Conservation (phyloP, 2,797 vertebrate genomes). For the Arnoldichthys spilopterus region DNA sequence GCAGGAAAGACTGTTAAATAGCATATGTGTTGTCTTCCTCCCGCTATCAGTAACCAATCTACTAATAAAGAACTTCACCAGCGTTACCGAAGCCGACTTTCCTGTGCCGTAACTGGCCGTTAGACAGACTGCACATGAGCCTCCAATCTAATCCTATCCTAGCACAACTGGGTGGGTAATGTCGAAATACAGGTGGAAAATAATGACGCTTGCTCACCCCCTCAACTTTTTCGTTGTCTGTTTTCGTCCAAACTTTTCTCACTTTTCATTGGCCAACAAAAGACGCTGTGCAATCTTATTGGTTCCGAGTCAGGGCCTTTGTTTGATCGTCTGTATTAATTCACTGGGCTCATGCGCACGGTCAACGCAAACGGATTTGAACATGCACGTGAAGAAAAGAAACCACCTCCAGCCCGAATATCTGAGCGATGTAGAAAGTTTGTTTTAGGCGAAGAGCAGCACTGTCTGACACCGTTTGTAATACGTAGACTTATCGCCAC, state of each 20-base stretch:
- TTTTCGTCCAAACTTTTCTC: slow-evolving; percentile 26
- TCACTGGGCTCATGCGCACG: slow-evolving; percentile 14
- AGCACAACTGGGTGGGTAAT: not conserved
- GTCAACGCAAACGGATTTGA: not conserved
- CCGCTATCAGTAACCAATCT: not conserved
- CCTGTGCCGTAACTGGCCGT: too few relatives aligned
- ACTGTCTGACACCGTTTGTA: too few relatives aligned
- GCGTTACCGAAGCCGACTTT: too few relatives aligned
- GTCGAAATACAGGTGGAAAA: not conserved
- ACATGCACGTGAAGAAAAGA: not conserved
- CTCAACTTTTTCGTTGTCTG: slow-evolving; percentile 20
- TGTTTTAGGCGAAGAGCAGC: not conserved
- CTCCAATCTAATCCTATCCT: not conserved
- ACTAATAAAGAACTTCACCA: not conserved
- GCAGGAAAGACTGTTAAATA: slow-evolving; percentile 42
- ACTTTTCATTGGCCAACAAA: slow-evolving; percentile 45
- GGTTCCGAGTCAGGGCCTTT: slow-evolving; percentile 51
- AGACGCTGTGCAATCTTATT: slow-evolving; percentile 48
- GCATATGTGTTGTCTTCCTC: slow-evolving; percentile 28
- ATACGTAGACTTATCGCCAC: too few relatives aligned
- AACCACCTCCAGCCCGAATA: not conserved
- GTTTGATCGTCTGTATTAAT: slow-evolving; percentile 37
- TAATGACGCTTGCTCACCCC: not conserved
- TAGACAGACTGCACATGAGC: too few relatives aligned
- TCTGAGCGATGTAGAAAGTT: not conserved